phyloP scores from a whole-genome alignment of 2,888 invertebrate genomes.

The Pherbina coryleti region DNA sequence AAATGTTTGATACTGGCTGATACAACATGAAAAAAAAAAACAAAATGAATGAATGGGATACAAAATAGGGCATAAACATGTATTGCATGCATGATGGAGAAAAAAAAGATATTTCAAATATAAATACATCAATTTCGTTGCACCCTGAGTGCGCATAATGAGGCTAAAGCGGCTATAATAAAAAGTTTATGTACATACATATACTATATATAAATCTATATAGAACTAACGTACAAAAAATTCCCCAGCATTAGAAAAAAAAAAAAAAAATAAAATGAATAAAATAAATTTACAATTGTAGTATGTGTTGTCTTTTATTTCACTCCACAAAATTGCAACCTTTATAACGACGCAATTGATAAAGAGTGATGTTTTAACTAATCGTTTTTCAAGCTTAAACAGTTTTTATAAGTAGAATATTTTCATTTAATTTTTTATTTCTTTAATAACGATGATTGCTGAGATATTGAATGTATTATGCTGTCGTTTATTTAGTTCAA shows the following conservation, averaged over 20 bases:
- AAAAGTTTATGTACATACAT: neutral
- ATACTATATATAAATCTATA: neutral
- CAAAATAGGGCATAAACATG: slow-evolving; percentile 2
- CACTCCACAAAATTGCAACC: slow-evolving; percentile 51
- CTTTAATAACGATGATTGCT: too few relatives aligned
- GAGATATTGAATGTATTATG: neutral
- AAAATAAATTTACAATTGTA: slow-evolving; percentile 61
- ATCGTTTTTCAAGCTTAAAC: neutral
- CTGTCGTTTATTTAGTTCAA: neutral
- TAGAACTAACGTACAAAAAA: slow-evolving; percentile 21
- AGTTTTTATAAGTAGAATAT: neutral
- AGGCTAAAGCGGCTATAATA: neutral
- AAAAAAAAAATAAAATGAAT: slow-evolving; percentile 44
- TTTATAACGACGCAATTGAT: slow-evolving; percentile 33
- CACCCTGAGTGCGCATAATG: neutral
- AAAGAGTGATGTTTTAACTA: slow-evolving; percentile 34
- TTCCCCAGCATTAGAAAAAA: slow-evolving; percentile 26
- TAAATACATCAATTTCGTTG: slow-evolving; percentile 1
- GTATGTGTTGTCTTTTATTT: slow-evolving; percentile 63
- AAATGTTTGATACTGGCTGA: slow-evolving; percentile 26
- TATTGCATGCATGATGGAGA: slow-evolving; percentile 38
- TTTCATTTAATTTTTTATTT: neutral
- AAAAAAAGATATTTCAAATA: slow-evolving; percentile 20
- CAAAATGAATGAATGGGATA: neutral
- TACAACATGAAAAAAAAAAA: neutral